phyloP scores from a whole-genome alignment of 2,888 invertebrate species.

The Abrostola triplasia region DNA sequence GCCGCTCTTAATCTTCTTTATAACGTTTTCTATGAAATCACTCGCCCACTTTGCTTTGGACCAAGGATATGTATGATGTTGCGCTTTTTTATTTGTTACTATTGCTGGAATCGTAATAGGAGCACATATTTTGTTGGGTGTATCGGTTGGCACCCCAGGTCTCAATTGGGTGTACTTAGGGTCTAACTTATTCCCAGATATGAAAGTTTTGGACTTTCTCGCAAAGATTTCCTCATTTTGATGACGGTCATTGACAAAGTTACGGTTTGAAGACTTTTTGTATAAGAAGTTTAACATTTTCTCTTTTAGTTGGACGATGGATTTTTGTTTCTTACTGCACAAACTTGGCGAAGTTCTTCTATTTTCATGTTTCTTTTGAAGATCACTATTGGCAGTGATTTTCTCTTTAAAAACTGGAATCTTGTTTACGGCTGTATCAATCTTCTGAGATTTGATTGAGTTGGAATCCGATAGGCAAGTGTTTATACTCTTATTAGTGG shows the following conservation, averaged over 20 bases:
- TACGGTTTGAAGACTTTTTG: conserved; percentile 62
- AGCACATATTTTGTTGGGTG: conserved; percentile 8
- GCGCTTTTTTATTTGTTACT: conserved; percentile 15
- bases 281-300: conserved; percentile 73
- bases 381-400: conserved; percentile 19
- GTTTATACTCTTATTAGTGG: conserved; percentile 4
- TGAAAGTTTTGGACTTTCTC: conserved; percentile 3
- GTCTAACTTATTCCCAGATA: conserved; percentile 36
- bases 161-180: conserved; percentile 2
- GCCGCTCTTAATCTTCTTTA: conserved; percentile 76
- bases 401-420: conserved; percentile 13
- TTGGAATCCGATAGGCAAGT: conserved; percentile 10
- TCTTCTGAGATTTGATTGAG: conserved; percentile 15
- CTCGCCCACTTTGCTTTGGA: conserved; percentile 75
- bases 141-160: conserved; percentile 6
- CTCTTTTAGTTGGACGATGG: conserved; percentile 69
- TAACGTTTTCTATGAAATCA: conserved; percentile 80
- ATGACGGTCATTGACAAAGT: conserved; percentile 27
- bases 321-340: conserved; percentile 55
- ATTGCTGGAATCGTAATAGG: not conserved
- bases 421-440: conserved; percentile 12
- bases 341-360: conserved; percentile 17
- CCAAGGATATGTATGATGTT: conserved; percentile 59
- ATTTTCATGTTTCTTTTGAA: conserved; percentile 33
- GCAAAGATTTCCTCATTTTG: conserved; percentile 17